Base-by-base conservation (phyloP, 2,888 invertebrate genomes). In the Mimumesa dahlbomi region DNA sequence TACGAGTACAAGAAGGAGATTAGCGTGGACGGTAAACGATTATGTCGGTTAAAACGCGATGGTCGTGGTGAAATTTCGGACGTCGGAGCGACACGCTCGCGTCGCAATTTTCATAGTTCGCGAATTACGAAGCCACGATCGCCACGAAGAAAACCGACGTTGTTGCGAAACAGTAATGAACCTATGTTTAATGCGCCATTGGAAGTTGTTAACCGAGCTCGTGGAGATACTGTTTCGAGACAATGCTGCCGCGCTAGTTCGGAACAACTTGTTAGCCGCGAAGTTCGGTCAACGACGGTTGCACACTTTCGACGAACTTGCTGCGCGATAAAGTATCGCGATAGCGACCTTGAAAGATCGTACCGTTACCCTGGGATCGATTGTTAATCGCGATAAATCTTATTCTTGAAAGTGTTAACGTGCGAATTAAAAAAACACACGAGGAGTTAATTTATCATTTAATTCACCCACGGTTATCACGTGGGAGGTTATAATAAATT, bases 161-260 rank as follows among this genome's bases (percentile, higher is more conserved):
- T 48, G 58, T 68, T 61, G 19, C 42, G 43, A 22, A 54, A 48
- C 54, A 22, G 45, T 67, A 62, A 75, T 69, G 45, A 62, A 67
- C 49, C 22, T 22, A 36, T 50, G 50, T 54, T 61, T 58, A 64
- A 73, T 58, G 53, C 16, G 34, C 46, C 48, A 57, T 66, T 59
- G 65, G 59, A 73, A 66, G 48, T 66, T 73, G 65, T 62, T 63
- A 69, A 62, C 46, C 63, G 38, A 18, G 36, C 38, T 64, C 43
- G 31, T 2, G 34, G 6, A 14, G 1, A 16, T 4, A 7, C n/a
- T 13, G 45, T 49, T 66, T 19, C 29, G 25, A 19, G n/a, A n/a
- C n/a, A 45, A 25, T 7, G n/a, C n/a, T n/a, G 21, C 5, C 19
- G 6, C 31, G 43, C n/a, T 48, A 16, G 34, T 18, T 29, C 29